These are phyloP conservation scores for Neocrepidodera transversa DNA, from an alignment of 2,888 invertebrate genomes.

Conservation along the genomic window DNA sequence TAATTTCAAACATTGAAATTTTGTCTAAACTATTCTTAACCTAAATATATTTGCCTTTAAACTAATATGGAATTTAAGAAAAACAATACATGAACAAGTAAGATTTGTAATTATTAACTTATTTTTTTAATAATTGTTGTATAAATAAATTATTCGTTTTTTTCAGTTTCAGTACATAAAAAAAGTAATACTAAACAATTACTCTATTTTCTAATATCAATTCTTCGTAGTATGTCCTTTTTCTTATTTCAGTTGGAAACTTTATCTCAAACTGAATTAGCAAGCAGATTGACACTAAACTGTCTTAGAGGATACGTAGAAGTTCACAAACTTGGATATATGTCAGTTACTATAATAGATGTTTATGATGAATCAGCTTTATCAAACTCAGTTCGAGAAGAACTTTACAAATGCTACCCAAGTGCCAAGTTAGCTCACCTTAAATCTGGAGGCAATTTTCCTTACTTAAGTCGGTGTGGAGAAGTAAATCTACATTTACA, in stretches of 20 bases:
- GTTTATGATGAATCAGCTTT: constrained; percentile 90
- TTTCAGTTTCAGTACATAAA: too few relatives aligned
- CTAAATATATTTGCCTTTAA: too few relatives aligned
- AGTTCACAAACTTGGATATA: constrained; percentile 71
- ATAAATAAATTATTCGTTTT: too few relatives aligned
- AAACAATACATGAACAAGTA: too few relatives aligned
- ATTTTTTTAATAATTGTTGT: too few relatives aligned
- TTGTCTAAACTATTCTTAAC: too few relatives aligned
- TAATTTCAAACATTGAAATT: too few relatives aligned
- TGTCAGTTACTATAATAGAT: constrained; percentile 85
- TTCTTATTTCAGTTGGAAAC: constrained; percentile 73
- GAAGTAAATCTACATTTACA: constrained; percentile 90
- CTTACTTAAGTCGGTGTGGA: constrained; percentile 84
- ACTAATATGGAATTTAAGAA: too few relatives aligned
- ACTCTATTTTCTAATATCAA: too few relatives aligned
- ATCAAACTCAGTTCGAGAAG: constrained; percentile 78
- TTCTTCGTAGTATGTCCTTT: too few relatives aligned
- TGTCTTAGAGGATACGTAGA: constrained; percentile 82
- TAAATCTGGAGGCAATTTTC: constrained; percentile 90
- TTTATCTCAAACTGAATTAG: constrained; percentile 81
- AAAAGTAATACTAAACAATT: too few relatives aligned
- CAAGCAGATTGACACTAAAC: constrained; percentile 86
- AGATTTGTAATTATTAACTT: too few relatives aligned
- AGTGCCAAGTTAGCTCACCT: constrained; percentile 85
- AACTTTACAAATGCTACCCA: constrained; percentile 85